Evolutionary conservation across 2,113 vertebrate species (phyloP).

Genomic region (Myiopsitta monachus): DNA sequence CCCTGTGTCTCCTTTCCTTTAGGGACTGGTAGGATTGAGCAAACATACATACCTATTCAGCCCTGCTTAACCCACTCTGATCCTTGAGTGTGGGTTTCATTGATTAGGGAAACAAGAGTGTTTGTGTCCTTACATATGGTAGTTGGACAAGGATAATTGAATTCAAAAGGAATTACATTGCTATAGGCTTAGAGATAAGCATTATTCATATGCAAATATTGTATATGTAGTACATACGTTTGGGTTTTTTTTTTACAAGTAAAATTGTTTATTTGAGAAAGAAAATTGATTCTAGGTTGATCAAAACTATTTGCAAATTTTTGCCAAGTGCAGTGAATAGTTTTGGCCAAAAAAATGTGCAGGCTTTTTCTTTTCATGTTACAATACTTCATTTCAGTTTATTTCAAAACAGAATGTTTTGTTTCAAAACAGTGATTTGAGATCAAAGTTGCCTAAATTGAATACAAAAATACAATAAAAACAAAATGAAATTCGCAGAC

Average conservation of each 20-base stretch:
- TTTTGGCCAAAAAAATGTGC: neutral
- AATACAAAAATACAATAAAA: constrained; percentile 32
- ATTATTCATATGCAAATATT: neutral
- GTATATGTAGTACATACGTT: neutral
- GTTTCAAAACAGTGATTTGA: constrained; percentile 44
- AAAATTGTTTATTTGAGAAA: neutral
- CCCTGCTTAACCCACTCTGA: neutral
- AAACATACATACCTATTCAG: fast-evolving
- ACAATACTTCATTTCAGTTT: constrained; percentile 3
- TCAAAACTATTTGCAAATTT: neutral
- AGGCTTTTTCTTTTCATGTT: constrained; percentile 27
- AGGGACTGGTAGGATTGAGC: fast-evolving
- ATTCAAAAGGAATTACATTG: neutral
- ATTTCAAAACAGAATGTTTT: constrained; percentile 55
- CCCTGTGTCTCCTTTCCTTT: neutral
- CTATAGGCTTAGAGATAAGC: neutral
- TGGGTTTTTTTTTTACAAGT: neutral
- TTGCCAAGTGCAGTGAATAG: neutral
- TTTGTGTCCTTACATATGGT: neutral
- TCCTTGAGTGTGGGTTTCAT: neutral
- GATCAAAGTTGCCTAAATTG: constrained; percentile 44
- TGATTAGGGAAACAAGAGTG: neutral
- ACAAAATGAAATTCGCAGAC: constrained; percentile 26
- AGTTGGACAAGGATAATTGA: neutral
- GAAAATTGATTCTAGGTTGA: neutral